Conservation (phyloP, 23 tunicate genomes). For the Styela plicata region DNA sequence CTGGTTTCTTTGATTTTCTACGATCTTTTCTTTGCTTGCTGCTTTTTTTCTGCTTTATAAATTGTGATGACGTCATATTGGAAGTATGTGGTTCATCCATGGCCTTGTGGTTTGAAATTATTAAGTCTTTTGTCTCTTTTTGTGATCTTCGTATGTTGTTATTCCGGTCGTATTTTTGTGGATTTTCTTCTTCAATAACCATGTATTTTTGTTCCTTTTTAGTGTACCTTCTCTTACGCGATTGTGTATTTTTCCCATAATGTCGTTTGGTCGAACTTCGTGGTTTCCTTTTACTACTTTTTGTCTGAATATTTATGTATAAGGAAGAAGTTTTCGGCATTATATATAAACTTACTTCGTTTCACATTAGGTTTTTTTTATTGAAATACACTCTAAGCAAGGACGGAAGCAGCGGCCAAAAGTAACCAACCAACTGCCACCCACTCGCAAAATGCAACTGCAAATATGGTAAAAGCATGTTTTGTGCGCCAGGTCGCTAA, state of each 20-base stretch:
- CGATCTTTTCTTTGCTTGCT: neutral
- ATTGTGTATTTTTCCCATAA: neutral
- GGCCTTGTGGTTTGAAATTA: neutral
- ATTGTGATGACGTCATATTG: neutral
- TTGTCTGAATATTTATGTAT: too few species aligned
- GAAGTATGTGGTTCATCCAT: neutral
- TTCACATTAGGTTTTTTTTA: too few species aligned
- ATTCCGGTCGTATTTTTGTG: neutral
- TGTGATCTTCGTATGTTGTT: neutral
- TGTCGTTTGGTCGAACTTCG: neutral
- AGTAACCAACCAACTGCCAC: too few species aligned
- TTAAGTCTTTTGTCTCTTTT: neutral
- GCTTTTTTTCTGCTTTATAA: too few species aligned
- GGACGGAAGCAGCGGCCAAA: too few species aligned
- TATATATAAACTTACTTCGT: too few species aligned
- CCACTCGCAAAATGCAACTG: too few species aligned
- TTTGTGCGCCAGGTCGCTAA: too few species aligned
- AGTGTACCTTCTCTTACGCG: neutral
- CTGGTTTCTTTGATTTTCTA: neutral
- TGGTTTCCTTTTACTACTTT: too few species aligned
- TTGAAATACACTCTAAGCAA: too few species aligned
- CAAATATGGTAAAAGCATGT: too few species aligned
- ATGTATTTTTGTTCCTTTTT: neutral
- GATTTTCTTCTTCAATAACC: neutral
- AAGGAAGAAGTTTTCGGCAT: too few species aligned